phyloP scores from a whole-genome alignment of 2,888 invertebrate genomes.

The Pantelozetes paolii region DNA sequence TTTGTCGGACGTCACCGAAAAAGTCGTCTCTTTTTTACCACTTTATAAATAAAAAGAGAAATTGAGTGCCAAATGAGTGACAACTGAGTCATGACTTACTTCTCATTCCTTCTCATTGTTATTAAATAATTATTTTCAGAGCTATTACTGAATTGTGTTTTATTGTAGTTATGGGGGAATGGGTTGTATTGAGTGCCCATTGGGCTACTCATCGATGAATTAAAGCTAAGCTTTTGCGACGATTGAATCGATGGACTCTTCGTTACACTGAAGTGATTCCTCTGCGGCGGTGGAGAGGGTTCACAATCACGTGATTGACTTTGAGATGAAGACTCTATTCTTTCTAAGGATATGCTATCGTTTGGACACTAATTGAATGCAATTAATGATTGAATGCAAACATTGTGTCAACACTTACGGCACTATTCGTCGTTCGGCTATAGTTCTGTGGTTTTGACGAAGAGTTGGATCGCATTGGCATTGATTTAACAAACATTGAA shows the following conservation, averaged over 20 bases:
- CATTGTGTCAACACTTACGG: slow-evolving; percentile 4
- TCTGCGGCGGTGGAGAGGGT: slow-evolving; percentile 45
- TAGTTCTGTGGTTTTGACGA: slow-evolving; percentile 11
- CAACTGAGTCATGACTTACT: slow-evolving; percentile 14
- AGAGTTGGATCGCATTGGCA: slow-evolving; percentile 21
- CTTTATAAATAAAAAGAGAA: not conserved
- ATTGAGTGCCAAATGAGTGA: not conserved
- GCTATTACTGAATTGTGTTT: not conserved
- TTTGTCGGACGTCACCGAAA: slow-evolving; percentile 16
- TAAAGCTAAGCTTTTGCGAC: slow-evolving; percentile 40
- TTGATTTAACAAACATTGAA: slow-evolving; percentile 33
- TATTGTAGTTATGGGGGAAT: slow-evolving; percentile 34
- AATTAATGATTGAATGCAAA: not conserved
- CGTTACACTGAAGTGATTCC: slow-evolving; percentile 44
- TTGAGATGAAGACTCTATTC: slow-evolving; percentile 39
- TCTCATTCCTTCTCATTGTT: slow-evolving; percentile 39
- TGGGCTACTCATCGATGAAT: slow-evolving; percentile 43
- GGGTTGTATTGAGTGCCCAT: slow-evolving; percentile 42
- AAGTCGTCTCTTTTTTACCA: slow-evolving; percentile 41
- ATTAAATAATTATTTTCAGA: slow-evolving; percentile 20
- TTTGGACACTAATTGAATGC: slow-evolving; percentile 34
- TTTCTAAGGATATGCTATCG: slow-evolving; percentile 37
- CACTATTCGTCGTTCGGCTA: slow-evolving; percentile 7
- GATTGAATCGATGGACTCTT: slow-evolving; percentile 39
- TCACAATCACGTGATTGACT: slow-evolving; percentile 47